Evolutionary conservation across 2,113 vertebrate species (phyloP).

Genomic region (Hippocampus barbouri): DNA sequence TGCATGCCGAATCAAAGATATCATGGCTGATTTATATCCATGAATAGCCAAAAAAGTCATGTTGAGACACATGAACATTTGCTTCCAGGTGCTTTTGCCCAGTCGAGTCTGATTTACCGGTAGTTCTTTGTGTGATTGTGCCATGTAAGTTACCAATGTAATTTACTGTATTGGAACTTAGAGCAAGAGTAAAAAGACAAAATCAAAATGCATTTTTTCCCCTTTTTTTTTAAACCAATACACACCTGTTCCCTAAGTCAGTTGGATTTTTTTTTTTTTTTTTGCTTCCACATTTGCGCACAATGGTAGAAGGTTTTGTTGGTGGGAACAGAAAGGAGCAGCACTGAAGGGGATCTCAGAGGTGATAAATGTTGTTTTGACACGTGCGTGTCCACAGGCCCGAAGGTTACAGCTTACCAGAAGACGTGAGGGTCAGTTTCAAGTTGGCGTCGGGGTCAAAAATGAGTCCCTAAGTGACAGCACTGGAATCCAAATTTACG

Average conservation of each 20-base stretch:
- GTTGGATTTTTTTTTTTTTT: neutral
- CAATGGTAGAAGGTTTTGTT: neutral
- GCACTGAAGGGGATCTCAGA: slow-evolving; percentile 22
- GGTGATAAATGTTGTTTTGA: slow-evolving; percentile 68
- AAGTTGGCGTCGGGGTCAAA: slow-evolving; percentile 51
- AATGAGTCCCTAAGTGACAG: slow-evolving; percentile 45
- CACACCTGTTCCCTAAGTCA: slow-evolving; percentile 1
- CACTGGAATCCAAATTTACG: slow-evolving; percentile 24
- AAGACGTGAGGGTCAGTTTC: slow-evolving; percentile 38
- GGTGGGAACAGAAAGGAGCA: slow-evolving; percentile 28
- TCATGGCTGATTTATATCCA: slow-evolving; percentile 32
- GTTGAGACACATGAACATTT: slow-evolving; percentile 16
- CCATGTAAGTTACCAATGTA: neutral
- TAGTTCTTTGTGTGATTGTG: slow-evolving; percentile 6
- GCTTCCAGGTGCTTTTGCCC: slow-evolving; percentile 15
- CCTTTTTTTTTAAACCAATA: neutral
- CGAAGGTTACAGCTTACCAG: slow-evolving; percentile 49
- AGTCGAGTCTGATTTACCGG: slow-evolving; percentile 19
- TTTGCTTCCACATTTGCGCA: neutral
- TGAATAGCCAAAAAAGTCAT: slow-evolving; percentile 19
- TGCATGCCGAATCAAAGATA: slow-evolving; percentile 24
- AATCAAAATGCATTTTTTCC: neutral
- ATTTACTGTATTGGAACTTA: neutral
- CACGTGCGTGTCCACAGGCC: slow-evolving; percentile 48
- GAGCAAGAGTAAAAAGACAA: neutral